Evolutionary conservation across 2,888 invertebrate genomes (phyloP), one percentile per base, ranked within the genome.

Genomic region (Sacculina carcini): DNA sequence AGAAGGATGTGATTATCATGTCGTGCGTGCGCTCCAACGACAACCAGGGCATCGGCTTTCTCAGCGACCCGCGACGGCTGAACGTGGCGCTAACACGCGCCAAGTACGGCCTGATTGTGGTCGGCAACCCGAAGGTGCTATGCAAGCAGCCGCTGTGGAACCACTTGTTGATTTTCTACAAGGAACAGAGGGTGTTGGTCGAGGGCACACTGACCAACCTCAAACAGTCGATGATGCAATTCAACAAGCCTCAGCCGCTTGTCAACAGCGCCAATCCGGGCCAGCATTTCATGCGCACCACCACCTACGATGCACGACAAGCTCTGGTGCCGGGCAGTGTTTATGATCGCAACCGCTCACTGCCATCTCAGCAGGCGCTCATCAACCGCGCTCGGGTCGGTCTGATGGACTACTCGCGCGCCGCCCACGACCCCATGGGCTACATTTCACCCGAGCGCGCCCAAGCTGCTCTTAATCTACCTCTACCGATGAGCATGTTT

Each of bases 141-240:
- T 89, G 94, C 7, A 94, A 94, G 68, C 96, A 99, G 69, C 87
- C 89, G 1, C 71, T 98, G 2, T 98, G 98, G 98, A 94, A 98
- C 66, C 94, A 98, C 63, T 71, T 98, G 59, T 71, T 98, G 55
- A 87, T 85, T 39, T 92, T 92, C 65, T 96, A 90, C 70, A 96
- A 98, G 65, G 96, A 96, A 64, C 85, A 94, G 57, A 85, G 87
- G 63, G 86, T 89, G 36, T 70, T 98, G 19, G 94, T 96, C 5
- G 98, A 98, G 67, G 98, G 98, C 0, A 94, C 98, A 0, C 69
- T 99, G 32, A 92, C 87, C 59, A 96, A 96, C 66, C 69, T 99
- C 51, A 94, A 94, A 62, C 90, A 94, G 65, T 89, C 90, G 0
- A 75, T 89, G 62, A 89, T 98, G 54, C 90, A 89, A 65, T 90